Evolutionary conservation across 2,113 vertebrate genomes (phyloP).

Genomic region (Marmota monax): DNA sequence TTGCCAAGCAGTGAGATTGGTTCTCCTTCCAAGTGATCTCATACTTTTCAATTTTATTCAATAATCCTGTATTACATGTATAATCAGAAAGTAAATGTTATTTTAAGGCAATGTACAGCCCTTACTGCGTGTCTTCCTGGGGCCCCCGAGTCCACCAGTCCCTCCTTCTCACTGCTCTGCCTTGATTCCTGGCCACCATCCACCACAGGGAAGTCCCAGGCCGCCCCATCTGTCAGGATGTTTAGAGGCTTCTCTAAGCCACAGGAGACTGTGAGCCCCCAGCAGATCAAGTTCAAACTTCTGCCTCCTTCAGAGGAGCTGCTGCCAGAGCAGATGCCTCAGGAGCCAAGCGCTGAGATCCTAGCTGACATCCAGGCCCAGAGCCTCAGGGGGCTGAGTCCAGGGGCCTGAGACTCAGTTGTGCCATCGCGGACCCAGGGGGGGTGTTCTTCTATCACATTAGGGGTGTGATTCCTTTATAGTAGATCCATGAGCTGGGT

Average conservation of each 20-base stretch:
- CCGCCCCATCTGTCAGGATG: background rate
- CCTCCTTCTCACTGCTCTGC: background rate
- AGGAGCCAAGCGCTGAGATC: background rate
- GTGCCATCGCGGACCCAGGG: background rate
- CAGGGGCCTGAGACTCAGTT: background rate
- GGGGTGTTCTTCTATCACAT: rapidly evolving
- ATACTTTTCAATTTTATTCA: background rate
- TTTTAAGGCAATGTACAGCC: background rate
- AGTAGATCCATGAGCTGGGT: background rate
- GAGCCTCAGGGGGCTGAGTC: background rate
- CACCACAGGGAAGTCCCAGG: too few relatives aligned
- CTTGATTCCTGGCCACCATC: background rate
- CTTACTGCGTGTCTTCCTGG: background rate
- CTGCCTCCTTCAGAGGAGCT: background rate
- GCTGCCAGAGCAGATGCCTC: background rate
- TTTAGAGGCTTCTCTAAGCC: rapidly evolving
- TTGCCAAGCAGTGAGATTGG: background rate
- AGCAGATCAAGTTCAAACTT: background rate
- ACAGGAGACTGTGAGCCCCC: rapidly evolving
- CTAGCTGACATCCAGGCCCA: background rate
- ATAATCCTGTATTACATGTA: background rate
- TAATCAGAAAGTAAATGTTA: too few relatives aligned
- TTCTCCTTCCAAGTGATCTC: background rate
- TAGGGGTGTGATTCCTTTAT: background rate
- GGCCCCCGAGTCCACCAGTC: background rate